These are phyloP conservation scores for Taeniopygia guttata DNA, from an alignment of 2,797 vertebrate genomes.

Conservation along the genomic window DNA sequence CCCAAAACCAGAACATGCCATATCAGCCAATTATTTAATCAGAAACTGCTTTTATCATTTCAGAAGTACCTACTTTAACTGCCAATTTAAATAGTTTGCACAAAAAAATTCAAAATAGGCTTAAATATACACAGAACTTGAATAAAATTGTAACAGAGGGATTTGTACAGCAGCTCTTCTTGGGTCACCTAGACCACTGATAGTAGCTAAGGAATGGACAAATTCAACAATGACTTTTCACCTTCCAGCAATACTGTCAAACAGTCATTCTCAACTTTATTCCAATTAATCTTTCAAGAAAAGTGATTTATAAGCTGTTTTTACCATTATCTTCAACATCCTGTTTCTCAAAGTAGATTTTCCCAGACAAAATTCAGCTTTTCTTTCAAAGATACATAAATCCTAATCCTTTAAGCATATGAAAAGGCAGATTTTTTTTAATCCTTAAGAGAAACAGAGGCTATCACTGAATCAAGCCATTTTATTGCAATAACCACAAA, in stretches of 20 bases:
- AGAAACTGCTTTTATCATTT: neutral
- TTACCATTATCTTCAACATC: neutral
- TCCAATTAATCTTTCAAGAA: neutral
- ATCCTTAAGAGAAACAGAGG: neutral
- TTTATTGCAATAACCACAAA: neutral
- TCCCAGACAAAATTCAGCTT: neutral
- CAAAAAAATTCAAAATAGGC: neutral
- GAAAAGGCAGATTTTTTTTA: neutral
- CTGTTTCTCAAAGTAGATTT: neutral
- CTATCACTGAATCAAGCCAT: neutral
- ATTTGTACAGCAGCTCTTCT: neutral
- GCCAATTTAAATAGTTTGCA: neutral
- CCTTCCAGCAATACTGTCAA: neutral
- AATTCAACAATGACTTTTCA: neutral
- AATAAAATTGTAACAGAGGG: neutral
- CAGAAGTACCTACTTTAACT: neutral
- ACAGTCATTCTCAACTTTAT: neutral
- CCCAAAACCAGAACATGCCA: neutral
- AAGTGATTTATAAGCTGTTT: neutral
- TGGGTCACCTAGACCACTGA: neutral
- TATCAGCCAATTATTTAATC: neutral
- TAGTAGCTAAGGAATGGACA: neutral
- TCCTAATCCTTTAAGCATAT: neutral
- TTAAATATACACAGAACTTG: neutral
- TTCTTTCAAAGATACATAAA: neutral